These are phyloP conservation scores for Tiliacea aurago DNA, from an alignment of 2,888 invertebrate genomes.

Conservation along the genomic window DNA sequence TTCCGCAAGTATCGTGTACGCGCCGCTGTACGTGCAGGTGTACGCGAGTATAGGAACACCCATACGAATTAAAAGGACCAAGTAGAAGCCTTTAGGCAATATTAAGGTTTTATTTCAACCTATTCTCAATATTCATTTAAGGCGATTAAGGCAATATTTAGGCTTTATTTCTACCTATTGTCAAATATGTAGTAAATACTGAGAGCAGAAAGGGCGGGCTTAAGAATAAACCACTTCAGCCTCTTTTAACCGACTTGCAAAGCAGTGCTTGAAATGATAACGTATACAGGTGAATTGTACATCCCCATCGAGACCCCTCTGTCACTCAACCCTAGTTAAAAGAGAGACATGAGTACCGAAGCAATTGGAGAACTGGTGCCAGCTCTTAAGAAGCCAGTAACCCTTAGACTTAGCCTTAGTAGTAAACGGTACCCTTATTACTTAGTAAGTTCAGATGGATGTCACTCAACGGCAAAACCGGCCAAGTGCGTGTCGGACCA, in stretches of 20 bases:
- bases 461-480: too few species aligned
- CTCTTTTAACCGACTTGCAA: background rate
- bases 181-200: background rate
- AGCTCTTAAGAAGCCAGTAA: background rate
- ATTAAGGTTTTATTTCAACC: too few species aligned
- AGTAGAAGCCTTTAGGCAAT: too few species aligned
- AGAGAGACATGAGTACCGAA: background rate
- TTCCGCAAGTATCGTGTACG: too few species aligned
- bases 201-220: background rate
- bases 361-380: background rate
- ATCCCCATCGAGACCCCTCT: slow-evolving; percentile 12
- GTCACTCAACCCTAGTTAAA: background rate
- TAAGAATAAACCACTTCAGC: background rate
- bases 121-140: background rate
- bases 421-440: background rate
- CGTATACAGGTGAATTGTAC: background rate
- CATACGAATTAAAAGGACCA: too few species aligned
- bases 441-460: background rate
- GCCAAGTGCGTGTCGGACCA: too few species aligned
- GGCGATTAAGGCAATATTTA: background rate
- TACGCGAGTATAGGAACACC: too few species aligned
- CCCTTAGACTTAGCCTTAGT: background rate
- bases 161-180: background rate
- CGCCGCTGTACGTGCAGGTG: too few species aligned
- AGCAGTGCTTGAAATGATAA: background rate